Percentiles rank a stretch among this genome's conserved stretches.
These are phyloP conservation scores for Drosophila paranaensis DNA, from an alignment of 2,888 invertebrate genomes.

Conservation along the genomic window DNA sequence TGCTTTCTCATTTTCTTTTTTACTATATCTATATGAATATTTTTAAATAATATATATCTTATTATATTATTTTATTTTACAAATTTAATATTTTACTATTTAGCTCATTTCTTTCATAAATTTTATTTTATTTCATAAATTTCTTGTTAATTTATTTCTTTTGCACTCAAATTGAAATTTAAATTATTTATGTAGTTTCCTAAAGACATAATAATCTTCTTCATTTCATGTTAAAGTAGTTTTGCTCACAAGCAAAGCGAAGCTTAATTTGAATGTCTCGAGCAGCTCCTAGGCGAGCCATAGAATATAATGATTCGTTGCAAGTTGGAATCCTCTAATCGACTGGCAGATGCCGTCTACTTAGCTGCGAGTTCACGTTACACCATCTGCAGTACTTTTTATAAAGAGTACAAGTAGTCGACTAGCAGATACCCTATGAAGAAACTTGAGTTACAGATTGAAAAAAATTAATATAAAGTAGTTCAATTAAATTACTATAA, in stretches of 20 bases:
- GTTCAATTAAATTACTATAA: too few relatives aligned
- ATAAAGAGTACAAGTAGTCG: not conserved
- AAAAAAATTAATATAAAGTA: too few relatives aligned
- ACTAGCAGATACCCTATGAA: not conserved
- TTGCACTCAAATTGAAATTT: not conserved
- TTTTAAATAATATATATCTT: too few relatives aligned
- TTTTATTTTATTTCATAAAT: too few relatives aligned
- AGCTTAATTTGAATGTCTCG: constrained; percentile 3
- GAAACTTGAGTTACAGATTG: not conserved
- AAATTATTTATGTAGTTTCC: not conserved
- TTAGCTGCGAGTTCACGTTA: constrained; percentile 3
- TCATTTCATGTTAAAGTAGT: not conserved
- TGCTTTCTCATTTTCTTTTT: too few relatives aligned
- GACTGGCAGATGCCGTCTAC: constrained; percentile 2
- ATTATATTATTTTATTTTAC: too few relatives aligned
- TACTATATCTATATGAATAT: too few relatives aligned
- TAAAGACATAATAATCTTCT: not conserved
- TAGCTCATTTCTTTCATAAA: too few relatives aligned
- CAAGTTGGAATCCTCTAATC: constrained; percentile 3
- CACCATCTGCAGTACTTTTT: not conserved
- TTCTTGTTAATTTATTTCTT: too few relatives aligned
- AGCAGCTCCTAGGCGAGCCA: not conserved
- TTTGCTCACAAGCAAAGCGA: not conserved
- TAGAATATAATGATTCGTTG: constrained; percentile 9
- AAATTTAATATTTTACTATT: too few relatives aligned